Base-by-base conservation (phyloP, 1,140 invertebrate species). In the Drosophila sproati region DNA sequence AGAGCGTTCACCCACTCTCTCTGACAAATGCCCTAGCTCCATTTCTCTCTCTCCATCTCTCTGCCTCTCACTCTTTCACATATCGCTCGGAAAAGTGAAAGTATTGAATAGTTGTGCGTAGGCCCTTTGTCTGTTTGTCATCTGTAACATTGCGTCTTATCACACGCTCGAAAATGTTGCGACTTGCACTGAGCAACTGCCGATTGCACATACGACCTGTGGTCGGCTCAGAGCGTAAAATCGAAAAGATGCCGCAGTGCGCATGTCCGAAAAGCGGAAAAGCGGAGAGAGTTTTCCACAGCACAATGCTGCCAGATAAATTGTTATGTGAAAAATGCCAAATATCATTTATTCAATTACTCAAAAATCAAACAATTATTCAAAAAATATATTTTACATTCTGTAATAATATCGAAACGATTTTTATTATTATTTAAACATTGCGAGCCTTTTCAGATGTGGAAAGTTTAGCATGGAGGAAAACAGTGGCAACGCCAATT, bases 111-210 rank as follows among this genome's bases (percentile, higher is more conserved):
- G 39, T 45, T 54, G 48, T 56, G 70, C 74, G 74, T 73, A 60
- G 56, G 74, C 59, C 7, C 60, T 35, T 50, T 62, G 47, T 43
- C 43, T 35, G 7, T 54, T 39, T 39, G 41, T 47, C 52, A 59
- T 66, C 54, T 43, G 52, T 34, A n/a, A 39, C 51, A 48, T 35
- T 56, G 64, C 70, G 81, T 87, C 76, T 87, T 87, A 88, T 88
- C 83, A 88, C 85, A 88, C 85, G 74, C 77, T 78, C 80, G 72
- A 88, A 88, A 76, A 80, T 88, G 66, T 88, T 88, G 85, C 80
- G 85, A 76, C 80, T 87, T 66, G 45, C 67, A 5, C 43, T 51
- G 34, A 47, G 45, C 54, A 43, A 7, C 64, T 57, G 55, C 28
- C 55, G 56, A 74, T 54, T 77, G 55, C 85, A 73, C 72, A 81